Percentiles rank a stretch among this genome's conserved stretches.
Evolutionary conservation across 1,140 invertebrate genomes (phyloP).

Genomic region (Macrosteles quadrilineatus): DNA sequence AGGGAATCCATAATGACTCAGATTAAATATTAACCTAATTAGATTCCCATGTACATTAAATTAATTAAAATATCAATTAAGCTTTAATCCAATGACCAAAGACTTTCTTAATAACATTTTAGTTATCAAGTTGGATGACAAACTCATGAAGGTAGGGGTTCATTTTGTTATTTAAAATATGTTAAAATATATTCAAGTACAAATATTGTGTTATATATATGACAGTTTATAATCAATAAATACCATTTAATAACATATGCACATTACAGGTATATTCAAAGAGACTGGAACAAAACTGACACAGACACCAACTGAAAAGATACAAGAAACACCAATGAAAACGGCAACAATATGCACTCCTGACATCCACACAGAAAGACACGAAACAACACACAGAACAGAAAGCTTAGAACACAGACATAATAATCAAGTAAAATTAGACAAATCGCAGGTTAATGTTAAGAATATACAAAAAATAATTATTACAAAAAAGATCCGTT

Average conservation of each 20-base stretch:
- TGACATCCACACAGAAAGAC: conserved; percentile 30
- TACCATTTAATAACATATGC: conserved; percentile 50
- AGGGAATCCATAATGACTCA: too few species aligned
- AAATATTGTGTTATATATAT: too few species aligned
- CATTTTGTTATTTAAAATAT: too few species aligned
- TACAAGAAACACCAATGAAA: conserved; percentile 19
- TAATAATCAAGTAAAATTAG: neutral
- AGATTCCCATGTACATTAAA: too few species aligned
- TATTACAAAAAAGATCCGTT: conserved; percentile 14
- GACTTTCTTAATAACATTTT: too few species aligned
- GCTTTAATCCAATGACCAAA: too few species aligned
- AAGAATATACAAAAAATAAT: neutral
- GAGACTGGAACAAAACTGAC: conserved; percentile 22
- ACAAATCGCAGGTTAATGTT: neutral
- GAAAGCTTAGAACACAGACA: conserved; percentile 14
- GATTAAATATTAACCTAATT: too few species aligned
- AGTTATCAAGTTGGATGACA: too few species aligned
- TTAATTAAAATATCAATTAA: too few species aligned
- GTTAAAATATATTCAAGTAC: too few species aligned
- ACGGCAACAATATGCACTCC: neutral
- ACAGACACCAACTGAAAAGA: conserved; percentile 36
- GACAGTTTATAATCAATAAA: too few species aligned
- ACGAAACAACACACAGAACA: conserved; percentile 32
- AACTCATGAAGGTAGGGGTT: too few species aligned
- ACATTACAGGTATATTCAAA: conserved; percentile 15